These are phyloP conservation scores for Spatulosminthurus flaviceps DNA, from an alignment of 2,888 invertebrate genomes.

Conservation along the genomic window DNA sequence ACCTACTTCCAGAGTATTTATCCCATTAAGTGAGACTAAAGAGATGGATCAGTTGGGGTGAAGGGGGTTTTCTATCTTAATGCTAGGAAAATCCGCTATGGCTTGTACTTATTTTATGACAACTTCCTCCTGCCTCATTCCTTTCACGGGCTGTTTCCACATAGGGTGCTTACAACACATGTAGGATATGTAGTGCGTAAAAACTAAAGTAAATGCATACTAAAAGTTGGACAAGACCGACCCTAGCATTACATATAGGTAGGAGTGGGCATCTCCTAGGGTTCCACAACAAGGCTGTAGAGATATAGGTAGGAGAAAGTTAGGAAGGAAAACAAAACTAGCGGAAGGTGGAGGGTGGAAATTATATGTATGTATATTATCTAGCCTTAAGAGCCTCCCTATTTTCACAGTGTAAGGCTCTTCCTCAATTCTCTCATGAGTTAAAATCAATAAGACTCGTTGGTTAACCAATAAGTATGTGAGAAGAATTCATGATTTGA, in stretches of 20 bases:
- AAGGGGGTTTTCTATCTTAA: neutral
- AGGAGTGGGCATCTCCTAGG: too few relatives aligned
- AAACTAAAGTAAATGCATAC: too few relatives aligned
- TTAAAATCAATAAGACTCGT: conserved; percentile 9
- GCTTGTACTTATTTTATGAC: neutral
- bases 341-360: too few relatives aligned
- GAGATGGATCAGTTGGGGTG: conserved; percentile 8
- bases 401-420: neutral
- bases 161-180: too few relatives aligned
- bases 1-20: neutral
- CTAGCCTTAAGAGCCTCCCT: too few relatives aligned
- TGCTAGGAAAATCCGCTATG: neutral
- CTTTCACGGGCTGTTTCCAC: too few relatives aligned
- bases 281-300: too few relatives aligned
- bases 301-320: too few relatives aligned
- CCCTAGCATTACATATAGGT: neutral
- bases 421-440: neutral
- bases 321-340: too few relatives aligned
- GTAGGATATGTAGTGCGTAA: neutral
- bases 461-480: conserved; percentile 16
- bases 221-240: neutral
- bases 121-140: conserved; percentile 1
- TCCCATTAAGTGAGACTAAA: neutral
- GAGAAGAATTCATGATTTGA: neutral
- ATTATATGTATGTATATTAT: neutral